Base-by-base conservation (phyloP, 2,113 vertebrate genomes). In the Tautogolabrus adspersus region DNA sequence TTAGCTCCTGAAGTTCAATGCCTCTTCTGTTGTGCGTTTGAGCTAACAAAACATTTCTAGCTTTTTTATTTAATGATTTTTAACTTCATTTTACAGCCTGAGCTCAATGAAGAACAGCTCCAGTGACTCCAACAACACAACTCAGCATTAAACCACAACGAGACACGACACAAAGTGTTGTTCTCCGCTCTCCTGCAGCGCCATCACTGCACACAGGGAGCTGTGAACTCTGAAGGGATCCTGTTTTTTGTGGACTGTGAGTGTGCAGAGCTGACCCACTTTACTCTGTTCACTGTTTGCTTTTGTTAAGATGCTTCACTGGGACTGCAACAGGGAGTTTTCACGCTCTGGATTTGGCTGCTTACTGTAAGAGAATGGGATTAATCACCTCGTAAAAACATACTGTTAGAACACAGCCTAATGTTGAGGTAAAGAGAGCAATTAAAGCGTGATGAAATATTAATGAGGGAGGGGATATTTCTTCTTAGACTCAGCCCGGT, bases 361-460 rank as follows among this genome's bases (percentile, higher is more conserved):
- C 55, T 54, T 63, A 58, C 37, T 73, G 74, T 71, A 61, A 68
- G 63, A 51, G 19, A 71, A 75, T 74, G 40, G 64, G 70, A 87
- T 81, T 83, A 58, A 84, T 82, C 81, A 71, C 58, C 74, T 72
- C 46, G 30, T 66, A 47, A 82, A 81, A 75, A 70, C 51, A 58
- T 75, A 86, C 72, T 34, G 46, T 46, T 60, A 42, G 62, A 66
- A 70, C 61, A 51, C 68, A 44, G 71, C 75, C 61, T 79, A 73
- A 81, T 83, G 73, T 77, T 15, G 59, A 70, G 51, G 69, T 83
- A 87, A 89, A 82, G 68, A 85, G 59, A 73, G 79, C 69, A 86
- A 90, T 86, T 85, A 85, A 83, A 77, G 64, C 55, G 21, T 51
- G 38, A 55, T 85, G 64, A 77, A 84, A 86, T 81, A 90, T 90